Conservation (phyloP, 2,797 vertebrate species). For the Gadopsis marmoratus region DNA sequence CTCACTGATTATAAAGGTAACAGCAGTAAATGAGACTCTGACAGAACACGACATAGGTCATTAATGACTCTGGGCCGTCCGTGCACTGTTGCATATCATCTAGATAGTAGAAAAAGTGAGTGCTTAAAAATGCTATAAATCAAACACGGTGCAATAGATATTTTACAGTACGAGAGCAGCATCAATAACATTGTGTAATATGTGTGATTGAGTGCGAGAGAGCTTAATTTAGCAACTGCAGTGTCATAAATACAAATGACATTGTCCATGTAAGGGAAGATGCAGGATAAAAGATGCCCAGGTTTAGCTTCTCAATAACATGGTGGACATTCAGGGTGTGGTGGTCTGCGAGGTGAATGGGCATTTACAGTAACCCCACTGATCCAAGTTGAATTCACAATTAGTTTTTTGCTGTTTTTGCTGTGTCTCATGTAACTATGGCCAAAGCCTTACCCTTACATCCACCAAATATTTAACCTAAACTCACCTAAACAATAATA, state of each 20-base stretch:
- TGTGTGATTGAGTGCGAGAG: not conserved
- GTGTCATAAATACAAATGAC: not conserved
- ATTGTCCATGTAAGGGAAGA: not conserved
- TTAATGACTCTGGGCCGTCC: conserved; percentile 24
- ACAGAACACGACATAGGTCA: conserved; percentile 22
- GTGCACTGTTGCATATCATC: conserved; percentile 12
- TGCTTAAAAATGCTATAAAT: conserved; percentile 16
- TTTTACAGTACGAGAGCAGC: not conserved
- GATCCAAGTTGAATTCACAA: too few species aligned
- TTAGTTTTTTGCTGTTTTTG: not conserved
- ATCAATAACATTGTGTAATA: not conserved
- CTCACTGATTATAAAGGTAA: conserved; percentile 30
- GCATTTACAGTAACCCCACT: not conserved
- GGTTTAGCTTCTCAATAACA: not conserved
- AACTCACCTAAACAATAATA: not conserved
- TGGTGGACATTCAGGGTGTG: not conserved
- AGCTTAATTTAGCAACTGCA: not conserved
- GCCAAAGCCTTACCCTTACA: too few species aligned
- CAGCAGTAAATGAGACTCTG: conserved; percentile 31
- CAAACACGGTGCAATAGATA: conserved; percentile 5
- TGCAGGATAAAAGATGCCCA: not conserved
- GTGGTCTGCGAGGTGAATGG: not conserved
- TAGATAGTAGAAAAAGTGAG: conserved; percentile 5
- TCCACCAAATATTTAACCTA: not conserved
- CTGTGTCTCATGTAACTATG: not conserved